These are phyloP conservation scores for Ganaspis sp. DNA, from an alignment of 1,140 invertebrate species.

Conservation along the genomic window DNA sequence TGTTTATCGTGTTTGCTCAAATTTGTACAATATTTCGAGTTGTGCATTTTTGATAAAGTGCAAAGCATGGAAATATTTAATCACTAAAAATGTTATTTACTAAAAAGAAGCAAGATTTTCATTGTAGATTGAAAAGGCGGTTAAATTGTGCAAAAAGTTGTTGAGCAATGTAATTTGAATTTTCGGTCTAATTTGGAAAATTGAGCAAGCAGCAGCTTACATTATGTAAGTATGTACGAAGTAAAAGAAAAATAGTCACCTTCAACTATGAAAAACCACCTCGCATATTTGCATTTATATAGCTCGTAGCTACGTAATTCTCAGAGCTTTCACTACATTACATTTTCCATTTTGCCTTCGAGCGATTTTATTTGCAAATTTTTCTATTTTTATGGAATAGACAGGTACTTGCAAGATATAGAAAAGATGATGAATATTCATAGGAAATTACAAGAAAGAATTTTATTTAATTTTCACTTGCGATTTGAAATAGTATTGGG, in stretches of 20 bases:
- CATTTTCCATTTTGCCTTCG: neutral
- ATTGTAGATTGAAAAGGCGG: too few species aligned
- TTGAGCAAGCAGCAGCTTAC: neutral
- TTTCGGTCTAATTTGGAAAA: too few species aligned
- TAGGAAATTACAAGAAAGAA: neutral
- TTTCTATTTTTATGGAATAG: neutral
- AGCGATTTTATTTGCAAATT: slow-evolving; percentile 29
- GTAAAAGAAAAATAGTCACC: neutral
- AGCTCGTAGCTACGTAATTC: neutral
- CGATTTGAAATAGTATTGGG: too few species aligned
- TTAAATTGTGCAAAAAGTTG: too few species aligned
- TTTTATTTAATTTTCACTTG: neutral
- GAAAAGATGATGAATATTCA: neutral
- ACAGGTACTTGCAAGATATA: neutral
- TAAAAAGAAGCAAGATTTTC: too few species aligned
- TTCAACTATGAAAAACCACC: neutral
- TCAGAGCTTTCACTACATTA: slow-evolving; percentile 16
- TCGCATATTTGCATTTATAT: slow-evolving; percentile 25
- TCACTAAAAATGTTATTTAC: too few species aligned
- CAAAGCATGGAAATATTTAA: too few species aligned
- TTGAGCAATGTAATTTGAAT: too few species aligned
- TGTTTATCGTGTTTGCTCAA: too few species aligned
- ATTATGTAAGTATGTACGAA: neutral
- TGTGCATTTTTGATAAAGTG: too few species aligned
- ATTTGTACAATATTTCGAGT: too few species aligned